Evolutionary conservation across 2,113 vertebrate species (phyloP), one percentile per base, ranked within the genome.

Genomic region (Thalassoma bifasciatum): DNA sequence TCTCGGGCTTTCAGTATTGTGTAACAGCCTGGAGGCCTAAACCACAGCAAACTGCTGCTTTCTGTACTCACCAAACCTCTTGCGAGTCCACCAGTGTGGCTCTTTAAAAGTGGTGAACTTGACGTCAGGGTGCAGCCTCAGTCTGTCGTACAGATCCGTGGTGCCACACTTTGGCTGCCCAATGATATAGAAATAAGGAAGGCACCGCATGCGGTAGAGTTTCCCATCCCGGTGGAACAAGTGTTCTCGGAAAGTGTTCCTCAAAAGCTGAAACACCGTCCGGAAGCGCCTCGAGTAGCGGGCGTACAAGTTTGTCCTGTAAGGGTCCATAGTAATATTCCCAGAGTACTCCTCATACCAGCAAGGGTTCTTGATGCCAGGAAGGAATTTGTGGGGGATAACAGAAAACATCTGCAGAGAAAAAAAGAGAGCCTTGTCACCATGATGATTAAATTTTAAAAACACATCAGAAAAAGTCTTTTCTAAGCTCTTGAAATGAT

Each of bases 51-150:
- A 58, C 67, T 10, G 26, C 0, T 53, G 17, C 34, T 67, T 46
- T 51, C 22, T 34, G 23, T 54, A 89, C 97, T 95, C 77, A 99
- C 98, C 98, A 40, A 98, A 98, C 17, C 97, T 92, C 83, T 98
- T 99, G 50, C 98, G 94, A 0, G 98, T 98, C 98, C 98, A 99
- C 98, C 98, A 99, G 83, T 99, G 98, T 0, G 98, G 98, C 79
- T 99, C 98, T 78, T 99, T 99, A 86, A 96, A 96, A 12, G 94
- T 95, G 0, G 96, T 96, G 92, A 99, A 98, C 73, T 94, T 93
- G 26, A 99, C 94, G 0, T 97, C 96, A 0, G 97, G 97, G 83
- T 98, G 97, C 72, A 98, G 90, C 75, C 94, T 86, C 9, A 99
- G 94, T 37, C 97, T 93, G 86, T 98, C 96, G 0, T 98, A 99